Evolutionary conservation across 2,888 invertebrate genomes (phyloP), one percentile per base, ranked within the genome.

Genomic region (Acanthopleura granulata): DNA sequence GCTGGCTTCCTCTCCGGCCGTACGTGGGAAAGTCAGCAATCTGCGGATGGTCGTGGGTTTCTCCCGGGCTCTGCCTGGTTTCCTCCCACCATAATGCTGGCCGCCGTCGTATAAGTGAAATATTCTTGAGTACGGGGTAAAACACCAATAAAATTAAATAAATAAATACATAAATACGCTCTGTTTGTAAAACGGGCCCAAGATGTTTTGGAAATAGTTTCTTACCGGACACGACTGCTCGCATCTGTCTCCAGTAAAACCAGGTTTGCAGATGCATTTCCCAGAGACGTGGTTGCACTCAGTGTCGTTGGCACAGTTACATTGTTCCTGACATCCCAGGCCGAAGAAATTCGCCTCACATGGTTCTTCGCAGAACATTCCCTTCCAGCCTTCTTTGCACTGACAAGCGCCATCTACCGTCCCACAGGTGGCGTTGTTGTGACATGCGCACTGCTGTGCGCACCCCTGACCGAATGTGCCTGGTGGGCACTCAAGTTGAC

Each of bases 221-320:
- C 74, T 71, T 61, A 74, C 74, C n/a, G 57, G 57, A 22, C 74
- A 74, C 0, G 22, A 12, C 12, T 70, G 50, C 16, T 51, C 71
- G 30, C 74, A 74, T 0, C 16, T 51, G 14, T 25, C 22, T 40
- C 84, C 85, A 78, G 77, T 79, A 74, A 76, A 84, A 15, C 81
- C 81, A 0, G 73, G 51, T 49, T 76, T 76, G 76, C 85, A 85
- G 29, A 69, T 70, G 75, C 85, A 85, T 3, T 77, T 74, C 16
- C 85, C 85, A 27, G 82, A 79, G 66, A 74, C 76, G 30, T 76
- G 80, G 66, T 83, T 78, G 79, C 85, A 85, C 0, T 57, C 57
- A 3, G 66, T 22, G 1, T 27, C 66, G 29, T 66, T 66, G 29
- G 25, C 66, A 14, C 66, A 66, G 22, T 22, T 27, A 25, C 66